Evolutionary conservation across 2,888 invertebrate genomes (phyloP).

Genomic region (Pheosia tremula): DNA sequence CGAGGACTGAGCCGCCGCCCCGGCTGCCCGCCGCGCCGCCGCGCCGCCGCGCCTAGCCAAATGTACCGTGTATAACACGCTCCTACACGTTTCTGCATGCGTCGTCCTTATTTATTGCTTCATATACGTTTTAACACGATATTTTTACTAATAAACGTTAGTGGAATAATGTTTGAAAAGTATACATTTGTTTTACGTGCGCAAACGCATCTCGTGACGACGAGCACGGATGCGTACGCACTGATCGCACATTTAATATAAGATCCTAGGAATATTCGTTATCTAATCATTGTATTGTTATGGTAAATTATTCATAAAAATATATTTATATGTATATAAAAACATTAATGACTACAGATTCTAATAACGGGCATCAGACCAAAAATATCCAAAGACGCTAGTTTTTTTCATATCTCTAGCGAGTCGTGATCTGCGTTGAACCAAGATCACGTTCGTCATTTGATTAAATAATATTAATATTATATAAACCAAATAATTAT

Average conservation of each 20-base stretch:
- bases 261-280: neutral
- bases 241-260: neutral
- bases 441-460: neutral
- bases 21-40: constrained; percentile 15
- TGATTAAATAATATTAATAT: constrained; percentile 16
- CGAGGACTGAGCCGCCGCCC: constrained; percentile 66
- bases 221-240: neutral
- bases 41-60: constrained; percentile 19
- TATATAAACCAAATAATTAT: neutral
- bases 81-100: constrained; percentile 40
- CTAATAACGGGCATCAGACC: constrained; percentile 39
- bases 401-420: constrained; percentile 28
- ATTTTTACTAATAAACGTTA: constrained; percentile 4
- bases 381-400: constrained; percentile 36
- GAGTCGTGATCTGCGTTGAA: constrained; percentile 21
- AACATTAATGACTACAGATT: constrained; percentile 11
- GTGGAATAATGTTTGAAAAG: constrained; percentile 2
- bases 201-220: constrained; percentile 20
- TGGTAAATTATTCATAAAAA: neutral
- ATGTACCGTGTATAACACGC: constrained; percentile 35
- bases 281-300: too few relatives aligned
- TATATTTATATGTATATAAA: neutral
- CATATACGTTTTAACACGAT: constrained; percentile 17
- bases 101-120: constrained; percentile 21
- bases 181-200: constrained; percentile 8